A percentile compares a stretch with the other conserved stretches of the same genome.
Conservation (phyloP, 1,140 invertebrate species). For the Gonatopus flavifemur region DNA sequence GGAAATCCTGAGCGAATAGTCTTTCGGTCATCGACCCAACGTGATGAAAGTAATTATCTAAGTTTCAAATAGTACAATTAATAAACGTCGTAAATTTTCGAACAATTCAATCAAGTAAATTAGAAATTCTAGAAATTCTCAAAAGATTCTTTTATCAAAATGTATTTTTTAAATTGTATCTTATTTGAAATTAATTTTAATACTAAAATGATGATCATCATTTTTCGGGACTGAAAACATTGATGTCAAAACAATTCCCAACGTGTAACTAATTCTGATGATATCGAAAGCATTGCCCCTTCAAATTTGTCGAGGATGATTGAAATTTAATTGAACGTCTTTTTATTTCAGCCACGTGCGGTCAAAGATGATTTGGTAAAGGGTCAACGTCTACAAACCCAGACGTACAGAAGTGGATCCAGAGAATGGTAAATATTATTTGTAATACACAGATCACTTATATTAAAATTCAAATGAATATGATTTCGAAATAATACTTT, state of each 20-base stretch:
- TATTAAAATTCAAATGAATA: neutral
- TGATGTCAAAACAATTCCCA: conserved; percentile 29
- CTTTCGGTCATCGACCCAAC: too few species aligned
- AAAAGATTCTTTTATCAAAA: conserved; percentile 3
- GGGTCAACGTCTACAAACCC: too few species aligned
- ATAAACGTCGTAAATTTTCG: neutral
- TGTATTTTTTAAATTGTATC: neutral
- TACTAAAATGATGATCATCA: conserved; percentile 29
- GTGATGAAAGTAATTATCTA: too few species aligned
- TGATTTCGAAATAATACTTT: too few species aligned
- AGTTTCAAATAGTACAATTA: conserved; percentile 1
- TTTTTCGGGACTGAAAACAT: conserved; percentile 37
- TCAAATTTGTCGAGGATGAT: too few species aligned
- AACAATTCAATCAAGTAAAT: conserved; percentile 6
- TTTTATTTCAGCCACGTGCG: too few species aligned
- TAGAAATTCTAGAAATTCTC: neutral
- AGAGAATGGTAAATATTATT: neutral
- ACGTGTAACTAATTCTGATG: conserved; percentile 27
- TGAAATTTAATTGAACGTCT: neutral
- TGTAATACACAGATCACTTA: conserved; percentile 3
- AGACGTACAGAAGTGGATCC: too few species aligned
- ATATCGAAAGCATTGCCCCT: conserved; percentile 1
- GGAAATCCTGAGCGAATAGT: too few species aligned
- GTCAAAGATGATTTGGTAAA: too few species aligned
- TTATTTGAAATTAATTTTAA: conserved; percentile 9